Percentiles rank a stretch among this genome's conserved stretches.
Conservation (phyloP, 2,888 invertebrate genomes). For the Scaptomyza cyrtandrae region DNA sequence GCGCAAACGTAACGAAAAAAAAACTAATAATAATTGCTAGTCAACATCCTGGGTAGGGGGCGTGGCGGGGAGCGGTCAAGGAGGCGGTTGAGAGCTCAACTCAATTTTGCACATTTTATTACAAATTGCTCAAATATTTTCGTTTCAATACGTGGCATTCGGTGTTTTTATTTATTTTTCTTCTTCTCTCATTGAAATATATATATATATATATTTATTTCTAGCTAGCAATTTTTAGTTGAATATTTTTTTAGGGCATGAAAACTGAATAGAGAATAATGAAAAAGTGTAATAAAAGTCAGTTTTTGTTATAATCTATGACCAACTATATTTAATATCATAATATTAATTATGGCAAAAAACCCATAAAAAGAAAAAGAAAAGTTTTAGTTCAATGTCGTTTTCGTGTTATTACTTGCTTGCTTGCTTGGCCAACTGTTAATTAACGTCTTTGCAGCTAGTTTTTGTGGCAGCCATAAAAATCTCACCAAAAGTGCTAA, state of each 20-base stretch:
- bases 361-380: too few relatives aligned
- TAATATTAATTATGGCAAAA: neutral
- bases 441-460: constrained; percentile 25
- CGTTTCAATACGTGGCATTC: constrained; percentile 1
- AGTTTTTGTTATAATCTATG: neutral
- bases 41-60: neutral
- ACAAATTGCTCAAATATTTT: constrained; percentile 1
- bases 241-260: neutral
- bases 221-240: neutral
- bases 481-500: constrained; percentile 32
- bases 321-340: neutral
- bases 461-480: constrained; percentile 7
- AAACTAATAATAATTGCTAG: constrained; percentile 1
- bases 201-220: neutral
- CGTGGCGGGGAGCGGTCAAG: neutral
- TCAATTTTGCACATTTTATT: neutral
- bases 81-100: neutral
- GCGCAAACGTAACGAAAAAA: constrained; percentile 1
- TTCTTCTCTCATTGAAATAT: neutral
- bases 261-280: neutral
- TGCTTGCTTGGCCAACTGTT: constrained; percentile 24
- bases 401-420: neutral
- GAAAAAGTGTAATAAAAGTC: neutral
- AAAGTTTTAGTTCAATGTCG: constrained; percentile 1
- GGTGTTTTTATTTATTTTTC: neutral